Percentiles rank a stretch among this genome's conserved stretches.
Conservation (phyloP, 2,888 invertebrate species). For the Cryptops parisi region DNA sequence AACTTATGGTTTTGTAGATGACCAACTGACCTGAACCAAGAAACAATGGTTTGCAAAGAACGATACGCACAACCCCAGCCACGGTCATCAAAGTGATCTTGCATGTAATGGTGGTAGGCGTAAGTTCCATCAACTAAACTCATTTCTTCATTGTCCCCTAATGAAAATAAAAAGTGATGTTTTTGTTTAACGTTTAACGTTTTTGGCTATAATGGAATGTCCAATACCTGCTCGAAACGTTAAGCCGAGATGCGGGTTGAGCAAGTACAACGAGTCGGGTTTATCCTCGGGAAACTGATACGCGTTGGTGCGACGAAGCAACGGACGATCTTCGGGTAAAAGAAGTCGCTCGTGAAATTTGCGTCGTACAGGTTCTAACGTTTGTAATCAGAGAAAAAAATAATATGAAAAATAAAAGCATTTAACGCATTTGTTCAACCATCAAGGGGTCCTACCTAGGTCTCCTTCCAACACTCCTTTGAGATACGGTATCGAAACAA, state of each 20-base stretch:
- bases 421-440: neutral
- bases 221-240: neutral
- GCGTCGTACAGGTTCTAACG: neutral
- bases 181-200: neutral
- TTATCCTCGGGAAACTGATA: conserved; percentile 1
- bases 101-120: conserved; percentile 92
- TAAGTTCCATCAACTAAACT: conserved; percentile 62
- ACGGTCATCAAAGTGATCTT: conserved; percentile 81
- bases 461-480: neutral
- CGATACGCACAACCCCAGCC: conserved; percentile 99
- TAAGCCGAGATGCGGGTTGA: neutral
- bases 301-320: conserved; percentile 1
- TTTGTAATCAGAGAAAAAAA: neutral
- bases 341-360: conserved; percentile 3
- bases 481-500: neutral
- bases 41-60: conserved; percentile 87
- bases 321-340: conserved; percentile 4
- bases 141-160: conserved; percentile 22
- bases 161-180: neutral
- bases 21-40: conserved; percentile 63
- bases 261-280: neutral
- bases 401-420: no score
- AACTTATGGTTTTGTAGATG: neutral
- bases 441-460: neutral
- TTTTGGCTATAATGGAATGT: neutral